Base-by-base conservation (phyloP, 2,113 vertebrate species). In the Rhinogobius similis region DNA sequence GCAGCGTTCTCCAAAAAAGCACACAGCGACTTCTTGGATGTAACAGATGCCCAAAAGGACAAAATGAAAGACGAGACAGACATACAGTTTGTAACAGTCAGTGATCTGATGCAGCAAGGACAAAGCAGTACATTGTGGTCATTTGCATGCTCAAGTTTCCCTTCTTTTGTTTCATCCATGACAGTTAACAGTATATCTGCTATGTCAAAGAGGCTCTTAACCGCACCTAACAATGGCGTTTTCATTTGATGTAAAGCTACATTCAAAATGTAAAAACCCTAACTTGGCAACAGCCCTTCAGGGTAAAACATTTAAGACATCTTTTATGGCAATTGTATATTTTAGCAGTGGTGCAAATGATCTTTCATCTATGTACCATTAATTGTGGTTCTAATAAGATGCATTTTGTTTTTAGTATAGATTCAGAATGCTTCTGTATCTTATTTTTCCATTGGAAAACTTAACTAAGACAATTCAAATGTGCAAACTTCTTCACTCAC, bases 81-180 rank as follows among this genome's bases (percentile, higher is more conserved):
- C 62, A 63, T 18, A 10, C 58, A 43, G 23, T 14, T 63, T 63
- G 64, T 67, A 75, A 65, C 72, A 70, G 62, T 73, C 56, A 66
- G 26, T 4, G 64, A 65, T 27, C 50, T 43, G 36, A 76, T 7
- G 41, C 71, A 36, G 29, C 29, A 62, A 41, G 38, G 68, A 86
- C 71, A 86, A 77, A 82, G 78, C 62, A 44, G 11, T 5, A 62
- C 58, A 64, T 74, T 80, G 75, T 75, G 8, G 65, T 61, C 72
- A 73, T 88, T 78, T 77, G 85, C 81, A 81, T 32, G 67, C 74
- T 74, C 50, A 23, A 48, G 59, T 83, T 75, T 70, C 61, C 48
- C 27, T 58, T 65, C 10, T 55, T 9, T 67, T 24, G 6, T 55
- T 75, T 80, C 75, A 68, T 13, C 65, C 32, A 36, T 36, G 32